phyloP scores from a whole-genome alignment of 2,113 vertebrate genomes.

The Plecturocebus donacophilus region DNA sequence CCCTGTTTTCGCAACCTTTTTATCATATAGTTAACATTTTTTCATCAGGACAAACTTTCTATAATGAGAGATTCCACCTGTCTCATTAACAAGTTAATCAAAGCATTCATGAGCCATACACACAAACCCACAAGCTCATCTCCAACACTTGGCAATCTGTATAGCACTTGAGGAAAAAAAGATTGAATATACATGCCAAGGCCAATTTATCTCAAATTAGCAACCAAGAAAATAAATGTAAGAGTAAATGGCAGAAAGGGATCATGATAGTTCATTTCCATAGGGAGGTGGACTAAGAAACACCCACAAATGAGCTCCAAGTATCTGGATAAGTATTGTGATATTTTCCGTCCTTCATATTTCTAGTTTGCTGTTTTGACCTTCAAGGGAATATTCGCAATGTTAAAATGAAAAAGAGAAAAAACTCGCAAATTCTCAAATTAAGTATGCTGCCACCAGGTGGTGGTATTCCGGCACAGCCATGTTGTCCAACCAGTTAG shows the following conservation, averaged over 20 bases:
- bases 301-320: neutral
- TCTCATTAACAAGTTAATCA: constrained; percentile 57
- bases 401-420: neutral
- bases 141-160: constrained; percentile 34
- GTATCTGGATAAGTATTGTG: neutral
- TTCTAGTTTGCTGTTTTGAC: constrained; percentile 28
- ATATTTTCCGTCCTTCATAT: neutral
- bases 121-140: constrained; percentile 16
- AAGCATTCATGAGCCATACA: constrained; percentile 8
- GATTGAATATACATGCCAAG: neutral
- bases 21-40: constrained; percentile 15
- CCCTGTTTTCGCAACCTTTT: neutral
- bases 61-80: constrained; percentile 45
- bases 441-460: constrained; percentile 31
- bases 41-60: constrained; percentile 47
- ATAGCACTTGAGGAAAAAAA: neutral
- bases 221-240: constrained; percentile 19
- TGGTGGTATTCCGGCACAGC: neutral
- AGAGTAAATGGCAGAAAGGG: constrained; percentile 8
- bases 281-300: neutral
- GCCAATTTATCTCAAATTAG: constrained; percentile 49
- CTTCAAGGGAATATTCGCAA: neutral
- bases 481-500: neutral
- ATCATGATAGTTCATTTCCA: neutral
- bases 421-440: neutral